A percentile compares a stretch with the other conserved stretches of the same genome.
phyloP scores from a whole-genome alignment of 2,888 invertebrate species.

The Caradrina kadenii region DNA sequence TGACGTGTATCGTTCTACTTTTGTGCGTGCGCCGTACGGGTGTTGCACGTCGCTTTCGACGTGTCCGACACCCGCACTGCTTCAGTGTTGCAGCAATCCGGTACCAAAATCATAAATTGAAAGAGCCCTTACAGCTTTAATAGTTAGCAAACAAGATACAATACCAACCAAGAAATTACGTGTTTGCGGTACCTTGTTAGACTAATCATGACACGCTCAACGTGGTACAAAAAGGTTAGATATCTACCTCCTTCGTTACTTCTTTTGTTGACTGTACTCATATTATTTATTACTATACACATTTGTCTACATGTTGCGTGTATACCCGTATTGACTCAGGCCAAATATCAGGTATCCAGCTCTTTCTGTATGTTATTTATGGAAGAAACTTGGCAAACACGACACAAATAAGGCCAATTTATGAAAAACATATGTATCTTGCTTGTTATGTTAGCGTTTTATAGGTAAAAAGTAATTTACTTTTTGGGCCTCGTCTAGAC shows the following conservation, averaged over 20 bases:
- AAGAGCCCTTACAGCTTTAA: neutral
- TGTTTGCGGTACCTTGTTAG: neutral
- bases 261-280: constrained; percentile 5
- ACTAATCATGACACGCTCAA: constrained; percentile 17
- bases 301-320: constrained; percentile 50
- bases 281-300: constrained; percentile 48
- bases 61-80: no score
- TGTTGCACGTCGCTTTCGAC: no score
- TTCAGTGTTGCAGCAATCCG: no score
- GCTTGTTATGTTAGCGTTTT: constrained; percentile 27
- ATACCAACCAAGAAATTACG: neutral
- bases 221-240: constrained; percentile 2
- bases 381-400: constrained; percentile 53
- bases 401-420: constrained; percentile 47
- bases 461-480: constrained; percentile 27
- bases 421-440: constrained; percentile 47
- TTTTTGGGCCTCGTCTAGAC: constrained; percentile 11
- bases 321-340: constrained; percentile 44
- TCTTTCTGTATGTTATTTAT: constrained; percentile 50
- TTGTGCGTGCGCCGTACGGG: no score
- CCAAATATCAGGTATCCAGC: constrained; percentile 44
- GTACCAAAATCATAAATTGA: no score
- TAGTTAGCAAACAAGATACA: neutral
- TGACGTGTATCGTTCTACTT: no score
- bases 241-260: neutral